Evolutionary conservation across 2,888 invertebrate genomes (phyloP).

Genomic region (Machimus atricapillus): DNA sequence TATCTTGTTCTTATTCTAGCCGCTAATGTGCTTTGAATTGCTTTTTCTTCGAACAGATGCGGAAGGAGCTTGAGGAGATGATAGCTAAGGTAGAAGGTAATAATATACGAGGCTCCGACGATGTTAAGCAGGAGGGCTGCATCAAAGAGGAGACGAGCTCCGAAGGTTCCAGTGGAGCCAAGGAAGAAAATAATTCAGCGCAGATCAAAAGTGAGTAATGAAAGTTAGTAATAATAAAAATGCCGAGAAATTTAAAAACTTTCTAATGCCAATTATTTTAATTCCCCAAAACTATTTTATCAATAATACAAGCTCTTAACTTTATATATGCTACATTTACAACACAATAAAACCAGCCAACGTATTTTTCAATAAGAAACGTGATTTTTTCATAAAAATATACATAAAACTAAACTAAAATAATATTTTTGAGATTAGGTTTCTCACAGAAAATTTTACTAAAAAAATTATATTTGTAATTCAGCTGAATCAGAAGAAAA

Average conservation of each 20-base stretch:
- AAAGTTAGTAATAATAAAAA: no score
- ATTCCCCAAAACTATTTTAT: no score
- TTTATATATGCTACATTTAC: no score
- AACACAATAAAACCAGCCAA: no score
- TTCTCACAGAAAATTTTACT: no score
- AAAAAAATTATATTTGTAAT: background rate
- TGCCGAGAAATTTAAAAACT: no score
- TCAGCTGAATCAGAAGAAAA: constrained; percentile 56
- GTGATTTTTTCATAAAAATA: no score
- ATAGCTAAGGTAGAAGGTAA: constrained; percentile 67
- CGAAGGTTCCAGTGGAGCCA: constrained; percentile 63
- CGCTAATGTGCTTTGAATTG: background rate
- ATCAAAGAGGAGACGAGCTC: constrained; percentile 61
- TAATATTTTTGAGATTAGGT: no score
- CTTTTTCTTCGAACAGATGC: constrained; percentile 55
- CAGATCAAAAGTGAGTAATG: constrained; percentile 52
- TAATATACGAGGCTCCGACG: constrained; percentile 64
- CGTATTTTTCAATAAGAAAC: no score
- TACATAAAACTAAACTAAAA: no score
- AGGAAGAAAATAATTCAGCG: constrained; percentile 65
- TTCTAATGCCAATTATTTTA: no score
- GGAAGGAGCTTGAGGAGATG: constrained; percentile 73
- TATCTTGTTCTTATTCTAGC: background rate
- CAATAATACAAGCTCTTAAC: no score
- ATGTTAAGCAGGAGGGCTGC: constrained; percentile 63